Conservation (phyloP, 1,140 invertebrate species). For the Philaenus spumarius region DNA sequence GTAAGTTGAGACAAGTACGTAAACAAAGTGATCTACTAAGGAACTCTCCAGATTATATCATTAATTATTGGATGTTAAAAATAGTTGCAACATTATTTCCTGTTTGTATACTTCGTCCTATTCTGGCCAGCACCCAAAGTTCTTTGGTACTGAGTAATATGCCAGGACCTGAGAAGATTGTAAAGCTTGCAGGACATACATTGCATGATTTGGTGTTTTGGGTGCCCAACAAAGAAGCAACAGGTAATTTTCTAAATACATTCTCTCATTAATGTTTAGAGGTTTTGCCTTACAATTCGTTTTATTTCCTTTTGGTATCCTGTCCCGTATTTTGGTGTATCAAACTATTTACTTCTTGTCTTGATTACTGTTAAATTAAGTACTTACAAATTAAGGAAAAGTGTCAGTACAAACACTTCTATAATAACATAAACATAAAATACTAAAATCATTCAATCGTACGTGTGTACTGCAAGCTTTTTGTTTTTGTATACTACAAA, state of each 20-base stretch:
- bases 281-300: no score
- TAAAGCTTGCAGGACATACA: constrained; percentile 35
- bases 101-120: constrained; percentile 32
- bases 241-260: constrained; percentile 39
- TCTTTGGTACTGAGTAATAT: constrained; percentile 41
- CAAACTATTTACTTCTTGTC: no score
- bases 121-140: constrained; percentile 39
- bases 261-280: no score
- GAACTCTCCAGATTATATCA: constrained; percentile 34
- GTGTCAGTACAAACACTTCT: no score
- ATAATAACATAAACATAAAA: no score
- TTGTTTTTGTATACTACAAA: no score
- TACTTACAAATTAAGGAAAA: no score
- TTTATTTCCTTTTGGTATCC: no score
- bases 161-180: constrained; percentile 37
- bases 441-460: no score
- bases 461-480: no score
- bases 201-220: constrained; percentile 41
- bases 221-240: constrained; percentile 41
- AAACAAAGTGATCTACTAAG: constrained; percentile 27
- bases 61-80: constrained; percentile 40
- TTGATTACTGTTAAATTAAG: no score
- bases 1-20: constrained; percentile 21
- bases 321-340: no score
- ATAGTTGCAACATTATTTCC: constrained; percentile 37